phyloP scores from a whole-genome alignment of 92 coral and sea anemone genomes.

The Epizoanthus ramosus region DNA sequence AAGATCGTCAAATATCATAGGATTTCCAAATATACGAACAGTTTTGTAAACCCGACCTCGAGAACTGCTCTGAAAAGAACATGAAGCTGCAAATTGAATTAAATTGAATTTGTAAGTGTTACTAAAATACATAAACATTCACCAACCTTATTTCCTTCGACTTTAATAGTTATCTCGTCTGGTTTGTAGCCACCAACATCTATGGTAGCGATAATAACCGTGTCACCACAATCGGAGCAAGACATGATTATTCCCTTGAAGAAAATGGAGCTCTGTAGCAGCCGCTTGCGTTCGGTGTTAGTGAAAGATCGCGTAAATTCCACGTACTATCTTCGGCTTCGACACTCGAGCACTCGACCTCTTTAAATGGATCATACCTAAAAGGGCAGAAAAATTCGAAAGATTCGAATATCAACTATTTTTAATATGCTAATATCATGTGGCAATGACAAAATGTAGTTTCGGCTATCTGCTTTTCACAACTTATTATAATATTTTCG shows the following conservation, averaged over 20 bases:
- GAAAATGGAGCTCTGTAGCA: not conserved
- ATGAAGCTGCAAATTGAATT: too few species aligned
- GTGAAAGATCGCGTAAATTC: not conserved
- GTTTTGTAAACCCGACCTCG: too few species aligned
- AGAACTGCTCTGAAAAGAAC: too few species aligned
- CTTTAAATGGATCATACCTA: constrained; percentile 10
- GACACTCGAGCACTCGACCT: constrained; percentile 14
- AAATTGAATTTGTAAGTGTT: not conserved
- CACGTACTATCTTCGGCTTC: not conserved
- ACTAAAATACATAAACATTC: not conserved
- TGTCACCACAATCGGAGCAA: constrained; percentile 16
- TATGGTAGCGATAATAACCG: constrained; percentile 66
- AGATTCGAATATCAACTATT: constrained; percentile 16
- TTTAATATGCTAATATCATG: constrained; percentile 3
- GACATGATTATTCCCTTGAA: constrained; percentile 20
- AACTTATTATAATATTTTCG: not conserved
- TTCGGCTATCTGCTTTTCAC: not conserved
- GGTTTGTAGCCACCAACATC: constrained; percentile 92
- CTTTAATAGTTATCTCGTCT: constrained; percentile 88
- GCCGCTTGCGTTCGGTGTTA: not conserved
- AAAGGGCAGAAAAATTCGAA: constrained; percentile 40
- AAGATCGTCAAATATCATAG: too few species aligned
- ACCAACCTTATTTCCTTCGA: constrained; percentile 78
- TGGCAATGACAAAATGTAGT: not conserved
- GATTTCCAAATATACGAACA: too few species aligned